phyloP scores from a whole-genome alignment of 1,140 invertebrate species.

The Planococcus citri region DNA sequence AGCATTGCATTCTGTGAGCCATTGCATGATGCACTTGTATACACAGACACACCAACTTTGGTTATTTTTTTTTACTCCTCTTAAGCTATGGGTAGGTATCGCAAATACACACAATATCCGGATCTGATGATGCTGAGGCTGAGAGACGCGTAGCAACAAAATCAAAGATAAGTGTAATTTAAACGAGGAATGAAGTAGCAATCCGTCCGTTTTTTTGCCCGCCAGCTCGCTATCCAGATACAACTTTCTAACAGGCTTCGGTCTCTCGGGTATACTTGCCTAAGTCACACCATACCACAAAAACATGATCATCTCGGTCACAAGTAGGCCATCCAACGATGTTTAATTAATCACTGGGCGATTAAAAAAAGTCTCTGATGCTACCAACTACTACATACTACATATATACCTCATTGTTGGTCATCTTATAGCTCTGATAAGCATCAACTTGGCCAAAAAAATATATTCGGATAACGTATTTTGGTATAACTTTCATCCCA shows the following conservation, averaged over 20 bases:
- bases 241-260: slow-evolving; percentile 2
- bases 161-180: neutral
- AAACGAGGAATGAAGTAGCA: neutral
- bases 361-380: neutral
- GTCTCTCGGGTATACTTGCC: neutral
- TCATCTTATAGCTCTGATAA: no score
- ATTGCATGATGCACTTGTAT: no score
- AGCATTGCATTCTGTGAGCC: no score
- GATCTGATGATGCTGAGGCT: neutral
- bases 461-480: no score
- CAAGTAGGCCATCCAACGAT: neutral
- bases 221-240: neutral
- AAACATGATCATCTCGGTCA: neutral
- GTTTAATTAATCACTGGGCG: slow-evolving; percentile 2
- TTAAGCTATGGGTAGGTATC: no score
- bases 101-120: slow-evolving; percentile 1
- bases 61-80: no score
- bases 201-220: neutral
- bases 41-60: no score
- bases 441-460: no score
- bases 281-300: slow-evolving; percentile 1
- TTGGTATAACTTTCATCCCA: no score
- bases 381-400: no score
- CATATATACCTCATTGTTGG: no score
- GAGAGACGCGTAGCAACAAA: no score